Evolutionary conservation across 2,797 vertebrate species (phyloP), one percentile per base, ranked within the genome.

Genomic region (Hipposideros larvatus): DNA sequence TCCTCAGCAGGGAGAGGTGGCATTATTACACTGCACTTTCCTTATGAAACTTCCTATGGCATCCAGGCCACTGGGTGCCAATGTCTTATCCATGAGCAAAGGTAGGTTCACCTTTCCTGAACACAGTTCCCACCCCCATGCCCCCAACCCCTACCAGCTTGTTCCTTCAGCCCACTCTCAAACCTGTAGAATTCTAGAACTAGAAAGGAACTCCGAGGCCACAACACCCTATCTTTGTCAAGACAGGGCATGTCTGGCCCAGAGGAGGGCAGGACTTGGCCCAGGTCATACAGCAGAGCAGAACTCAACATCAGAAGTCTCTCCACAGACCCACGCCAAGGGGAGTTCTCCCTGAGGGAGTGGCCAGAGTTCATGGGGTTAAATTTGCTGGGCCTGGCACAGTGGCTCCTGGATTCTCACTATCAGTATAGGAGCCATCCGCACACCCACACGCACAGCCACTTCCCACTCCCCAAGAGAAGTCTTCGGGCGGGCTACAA

Each of bases 331-430:
- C 55, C 61, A 77, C 1, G 10, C 65, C 94, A 75, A 88, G 83
- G 70, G 43, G 22, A 24, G 48, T 22, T 48, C 73, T 70, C 57
- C 57, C 63, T 24, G 46, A 74, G 43, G 6, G 59, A 70, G 53
- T 75, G 31, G 63, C 78, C 88, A 85, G 34, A 43, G n/a, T 61
- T 73, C 71, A 26, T 37, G 4, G 19, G 41, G 6, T 90, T 65
- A 46, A 79, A 41, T 43, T 16, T 46, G 11, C 74, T 59, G 31
- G 63, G 24, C 68, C 92, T 82, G 61, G 37, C 43, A 74, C 11
- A 22, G 55, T n/a, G 15, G 66, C 85, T 75, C 66, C 77, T 73
- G 37, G 90, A 80, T 53, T 84, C 77, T 95, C 85, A 79, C 21
- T 51, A 14, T 78, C 31, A 70, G 53, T 77, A 59, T 5, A 7